Base-by-base conservation (phyloP, 2,888 invertebrate species). In the Adineta ricciae region DNA sequence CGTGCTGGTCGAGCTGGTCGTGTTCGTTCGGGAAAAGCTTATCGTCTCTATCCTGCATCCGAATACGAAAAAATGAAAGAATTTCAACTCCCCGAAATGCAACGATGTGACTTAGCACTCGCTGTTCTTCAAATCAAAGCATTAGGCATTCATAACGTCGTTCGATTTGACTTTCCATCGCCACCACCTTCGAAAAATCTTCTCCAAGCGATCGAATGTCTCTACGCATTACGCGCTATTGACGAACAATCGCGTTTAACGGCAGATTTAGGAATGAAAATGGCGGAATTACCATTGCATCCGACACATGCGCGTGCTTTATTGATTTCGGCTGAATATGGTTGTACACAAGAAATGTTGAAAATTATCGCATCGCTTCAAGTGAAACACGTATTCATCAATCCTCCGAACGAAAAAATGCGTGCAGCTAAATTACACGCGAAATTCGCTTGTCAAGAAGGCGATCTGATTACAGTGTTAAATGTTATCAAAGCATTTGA, bases 311-410 rank as follows among this genome's bases (percentile, higher is more conserved):
- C 96, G 0, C 96, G 95, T 90, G 94, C 95, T 89, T 90, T 98
- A 1, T 93, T 96, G 56, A 92, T 92, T 52, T 90, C 91, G 32
- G 89, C 89, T 83, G 93, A 96, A 88, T 94, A 94, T 91, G 95
- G 94, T 0, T 99, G 98, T 89, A 94, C 96, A 0, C 95, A 95
- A 87, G 98, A 99, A 90, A 94, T 96, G 1, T 91, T 96, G 2
- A 94, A 94, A 0, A 95, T 99, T 87, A 93, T 95, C 8, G 93
- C 96, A 0, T 95, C 97, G 95, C 92, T 97, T 54, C 98, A 99
- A 92, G 95, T 98, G 3, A 96, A 97, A 90, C 94, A 94, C 84
- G 93, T 97, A 0, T 96, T 96, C 89, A 91, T 93, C 0, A 93
- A 93, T 86, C 94, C 95, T 0, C 91, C 92, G 0, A 94, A 93